Conservation (phyloP, 2,797 vertebrate genomes). For the Pseudochirops corinnae region DNA sequence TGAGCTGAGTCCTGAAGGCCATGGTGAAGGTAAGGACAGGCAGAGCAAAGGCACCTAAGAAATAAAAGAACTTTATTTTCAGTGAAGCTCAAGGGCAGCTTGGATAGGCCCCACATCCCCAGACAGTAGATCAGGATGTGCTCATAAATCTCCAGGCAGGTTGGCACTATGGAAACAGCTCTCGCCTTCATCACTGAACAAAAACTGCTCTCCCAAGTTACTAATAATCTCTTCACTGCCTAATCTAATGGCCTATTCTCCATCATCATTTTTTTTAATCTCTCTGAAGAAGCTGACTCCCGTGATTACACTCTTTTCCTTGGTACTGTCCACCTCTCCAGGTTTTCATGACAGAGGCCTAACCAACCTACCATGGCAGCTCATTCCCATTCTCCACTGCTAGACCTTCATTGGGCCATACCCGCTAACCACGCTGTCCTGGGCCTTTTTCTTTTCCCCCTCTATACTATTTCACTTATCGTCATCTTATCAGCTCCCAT, state of each 20-base stretch:
- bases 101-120: neutral
- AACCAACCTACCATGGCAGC: accelerated
- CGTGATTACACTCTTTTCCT: neutral
- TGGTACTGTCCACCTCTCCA: neutral
- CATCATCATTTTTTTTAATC: neutral
- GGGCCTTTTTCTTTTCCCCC: neutral
- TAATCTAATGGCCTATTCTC: neutral
- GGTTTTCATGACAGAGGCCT: neutral
- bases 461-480: neutral
- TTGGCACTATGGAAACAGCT: neutral
- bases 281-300: neutral
- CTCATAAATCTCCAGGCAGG: neutral
- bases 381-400: neutral
- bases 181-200: neutral
- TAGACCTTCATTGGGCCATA: neutral
- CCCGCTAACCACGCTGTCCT: neutral
- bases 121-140: neutral
- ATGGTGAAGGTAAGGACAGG: neutral
- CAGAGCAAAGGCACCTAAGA: neutral
- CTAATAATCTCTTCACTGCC: neutral
- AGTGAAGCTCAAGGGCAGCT: neutral
- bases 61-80: neutral
- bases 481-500: neutral
- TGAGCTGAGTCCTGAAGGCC: neutral
- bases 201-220: neutral